Evolutionary conservation across 2,113 vertebrate genomes (phyloP).

Genomic region (Gadus chalcogrammus): DNA sequence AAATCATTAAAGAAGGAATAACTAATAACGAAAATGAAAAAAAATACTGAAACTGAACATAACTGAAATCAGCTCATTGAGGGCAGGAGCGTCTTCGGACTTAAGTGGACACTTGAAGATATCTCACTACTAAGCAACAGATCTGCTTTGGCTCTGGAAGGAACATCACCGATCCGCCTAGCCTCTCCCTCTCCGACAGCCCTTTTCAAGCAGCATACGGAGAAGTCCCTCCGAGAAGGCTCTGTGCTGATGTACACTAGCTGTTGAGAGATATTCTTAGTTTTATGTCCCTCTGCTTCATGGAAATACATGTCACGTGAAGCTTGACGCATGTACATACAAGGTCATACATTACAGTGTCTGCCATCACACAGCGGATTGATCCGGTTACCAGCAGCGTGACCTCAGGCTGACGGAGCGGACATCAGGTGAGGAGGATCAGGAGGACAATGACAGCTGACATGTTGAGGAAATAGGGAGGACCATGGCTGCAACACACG

Average conservation of each 20-base stretch:
- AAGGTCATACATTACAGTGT: not conserved
- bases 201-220: not conserved
- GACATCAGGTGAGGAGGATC: no score
- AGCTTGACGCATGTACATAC: not conserved
- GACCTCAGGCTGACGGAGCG: conserved; percentile 53
- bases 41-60: no score
- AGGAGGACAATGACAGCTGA: conserved; percentile 48
- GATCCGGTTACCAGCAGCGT: conserved; percentile 45
- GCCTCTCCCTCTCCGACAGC: not conserved
- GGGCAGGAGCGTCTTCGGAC: no score
- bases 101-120: no score
- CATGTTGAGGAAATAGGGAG: conserved; percentile 44
- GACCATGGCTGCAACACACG: not conserved
- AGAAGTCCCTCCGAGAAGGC: no score
- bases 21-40: no score
- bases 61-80: no score
- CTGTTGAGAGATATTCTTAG: not conserved
- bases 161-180: no score
- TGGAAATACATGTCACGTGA: not conserved
- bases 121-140: no score
- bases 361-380: conserved; percentile 3
- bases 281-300: not conserved
- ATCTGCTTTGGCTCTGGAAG: no score
- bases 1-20: no score
- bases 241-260: not conserved